Base-by-base conservation (phyloP, 2,888 invertebrate genomes). In the Baccha elongata region DNA sequence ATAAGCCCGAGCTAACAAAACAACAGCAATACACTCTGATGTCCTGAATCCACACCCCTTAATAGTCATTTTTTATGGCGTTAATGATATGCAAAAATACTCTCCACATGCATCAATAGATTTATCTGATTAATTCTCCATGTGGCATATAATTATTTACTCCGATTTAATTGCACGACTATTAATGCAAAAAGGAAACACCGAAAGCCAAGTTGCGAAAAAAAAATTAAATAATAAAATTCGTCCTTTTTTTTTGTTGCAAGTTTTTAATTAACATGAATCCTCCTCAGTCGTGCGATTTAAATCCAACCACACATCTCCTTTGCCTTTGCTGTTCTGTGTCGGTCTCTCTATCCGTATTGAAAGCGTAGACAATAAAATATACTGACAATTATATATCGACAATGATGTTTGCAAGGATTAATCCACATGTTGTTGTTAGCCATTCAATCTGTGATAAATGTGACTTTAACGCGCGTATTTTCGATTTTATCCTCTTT, bases 301-400 rank as follows among this genome's bases (percentile, higher is more conserved):
- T 15, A n/a, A 71, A 55, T 48, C 40, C 60, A 26, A 60, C 60
- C 60, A 44, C 60, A 67, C 21, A 35, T 13, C 37, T 21, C 37
- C 23, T 7, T 32, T 21, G 21, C 37, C 21, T 58, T 37, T 7
- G 29, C 13, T 1, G 5, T 23, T 11, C 11, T 44, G 10, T 5
- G 11, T 1, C 15, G 11, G 7, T 7, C 7, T n/a, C 29, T 74
- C 84, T 85, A 86, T 79, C 86, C 86, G 79, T 86, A 86, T 58
- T 85, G 85, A 84, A 86, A 86, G 48, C 85, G 84, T 72, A 86
- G 72, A 68, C 75, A 84, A 65, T 86, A 83, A 67, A 85, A 73
- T 62, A 84, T 74, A 67, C 72, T 80, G 78, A 76, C 81, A 62
- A 64, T 79, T 55, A 72, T 60, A 58, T 68, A 73, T 69, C 65